A percentile compares a stretch with the other conserved stretches of the same genome.
phyloP scores from a whole-genome alignment of 2,113 vertebrate species.

The Nerophis ophidion region DNA sequence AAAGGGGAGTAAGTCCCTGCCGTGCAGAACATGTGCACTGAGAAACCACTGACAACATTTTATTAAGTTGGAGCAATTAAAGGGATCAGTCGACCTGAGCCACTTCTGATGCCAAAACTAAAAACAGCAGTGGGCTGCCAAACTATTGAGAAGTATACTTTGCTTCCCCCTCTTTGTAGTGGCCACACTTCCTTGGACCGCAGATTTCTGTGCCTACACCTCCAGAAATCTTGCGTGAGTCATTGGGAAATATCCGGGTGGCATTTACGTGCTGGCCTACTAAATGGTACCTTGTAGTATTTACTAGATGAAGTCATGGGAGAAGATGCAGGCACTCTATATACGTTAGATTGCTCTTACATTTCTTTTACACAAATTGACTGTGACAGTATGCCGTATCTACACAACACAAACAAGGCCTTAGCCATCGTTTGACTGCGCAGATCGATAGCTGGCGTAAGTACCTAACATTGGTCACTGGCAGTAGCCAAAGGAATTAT shows the following conservation, averaged over 20 bases:
- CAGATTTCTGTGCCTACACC: conserved; percentile 65
- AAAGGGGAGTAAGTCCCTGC: conserved; percentile 30
- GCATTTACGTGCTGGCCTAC: conserved; percentile 36
- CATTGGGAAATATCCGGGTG: conserved; percentile 47
- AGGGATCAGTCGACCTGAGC: conserved; percentile 57
- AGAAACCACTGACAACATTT: conserved; percentile 41
- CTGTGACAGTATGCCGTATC: neutral
- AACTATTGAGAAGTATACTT: conserved; percentile 34
- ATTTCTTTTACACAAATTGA: conserved; percentile 28
- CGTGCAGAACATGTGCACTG: conserved; percentile 51
- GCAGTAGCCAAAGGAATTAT: conserved; percentile 67
- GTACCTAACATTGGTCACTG: conserved; percentile 65
- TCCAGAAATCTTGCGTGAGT: conserved; percentile 55
- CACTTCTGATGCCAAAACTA: conserved; percentile 61
- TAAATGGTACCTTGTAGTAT: conserved; percentile 13
- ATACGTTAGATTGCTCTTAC: conserved; percentile 13
- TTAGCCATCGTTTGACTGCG: conserved; percentile 52
- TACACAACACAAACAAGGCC: conserved; percentile 36
- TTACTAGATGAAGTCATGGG: neutral
- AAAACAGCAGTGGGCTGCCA: conserved; percentile 58
- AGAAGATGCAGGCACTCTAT: conserved; percentile 32
- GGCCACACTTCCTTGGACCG: conserved; percentile 50
- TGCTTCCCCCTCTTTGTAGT: conserved; percentile 58
- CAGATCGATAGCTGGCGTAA: conserved; percentile 66
- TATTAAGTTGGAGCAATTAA: conserved; percentile 69